Conservation (phyloP, 2,888 invertebrate species). For the Flexamia atlantica region DNA sequence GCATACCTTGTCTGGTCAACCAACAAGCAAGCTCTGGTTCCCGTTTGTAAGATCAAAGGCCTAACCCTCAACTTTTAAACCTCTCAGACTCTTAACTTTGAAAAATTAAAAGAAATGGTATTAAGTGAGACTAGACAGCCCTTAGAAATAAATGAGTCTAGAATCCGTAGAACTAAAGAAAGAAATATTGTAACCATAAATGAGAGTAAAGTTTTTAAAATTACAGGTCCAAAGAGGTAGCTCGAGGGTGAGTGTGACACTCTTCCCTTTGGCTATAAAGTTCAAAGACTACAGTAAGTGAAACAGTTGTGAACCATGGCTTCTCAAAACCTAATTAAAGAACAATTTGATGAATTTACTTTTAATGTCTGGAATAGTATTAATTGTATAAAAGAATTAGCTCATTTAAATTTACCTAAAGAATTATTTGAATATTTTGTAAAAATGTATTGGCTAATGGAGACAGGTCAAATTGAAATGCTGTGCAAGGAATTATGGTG, state of each 20-base stretch:
- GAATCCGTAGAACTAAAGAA: constrained; percentile 14
- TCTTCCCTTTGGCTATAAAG: constrained; percentile 17
- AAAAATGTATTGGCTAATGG: too few species aligned
- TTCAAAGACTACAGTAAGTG: not conserved
- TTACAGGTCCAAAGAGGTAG: constrained; percentile 28
- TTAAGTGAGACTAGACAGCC: not conserved
- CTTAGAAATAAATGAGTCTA: constrained; percentile 12
- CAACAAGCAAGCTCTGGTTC: not conserved
- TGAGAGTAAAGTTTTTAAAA: constrained; percentile 4
- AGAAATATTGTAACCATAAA: constrained; percentile 11
- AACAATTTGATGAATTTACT: too few species aligned
- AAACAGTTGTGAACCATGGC: too few species aligned
- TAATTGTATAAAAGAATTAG: too few species aligned
- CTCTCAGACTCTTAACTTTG: not conserved
- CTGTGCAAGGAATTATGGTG: too few species aligned
- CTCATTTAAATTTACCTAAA: too few species aligned
- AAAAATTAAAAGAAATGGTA: constrained; percentile 20
- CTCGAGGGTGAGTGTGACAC: constrained; percentile 4
- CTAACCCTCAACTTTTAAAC: not conserved
- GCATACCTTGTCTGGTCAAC: constrained; percentile 46
- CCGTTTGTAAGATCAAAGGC: constrained; percentile 40
- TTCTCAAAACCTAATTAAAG: too few species aligned
- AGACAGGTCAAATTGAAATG: too few species aligned
- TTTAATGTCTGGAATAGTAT: too few species aligned
- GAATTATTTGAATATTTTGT: too few species aligned